Evolutionary conservation across 2,797 vertebrate species (phyloP), one percentile per base, ranked within the genome.

Genomic region (Coccyzus lansbergi): DNA sequence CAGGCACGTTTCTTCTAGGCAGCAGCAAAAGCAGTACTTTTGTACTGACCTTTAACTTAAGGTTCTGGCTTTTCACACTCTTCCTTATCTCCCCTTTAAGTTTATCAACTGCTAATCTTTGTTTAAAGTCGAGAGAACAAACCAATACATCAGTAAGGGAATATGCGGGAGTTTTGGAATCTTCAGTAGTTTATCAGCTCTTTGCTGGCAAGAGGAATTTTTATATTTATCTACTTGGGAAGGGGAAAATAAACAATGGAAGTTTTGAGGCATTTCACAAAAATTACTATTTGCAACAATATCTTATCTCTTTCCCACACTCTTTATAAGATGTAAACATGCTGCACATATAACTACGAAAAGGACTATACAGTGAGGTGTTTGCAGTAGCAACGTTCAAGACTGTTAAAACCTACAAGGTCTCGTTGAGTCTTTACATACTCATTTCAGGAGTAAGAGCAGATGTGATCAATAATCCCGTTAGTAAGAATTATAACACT

Each of bases 141-240:
- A 94, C 46, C 5, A 5, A 86, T 25, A 14, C 15, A 67, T 75
- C 92, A 65, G 51, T 68, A 21, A 24, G n/a, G 79, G 56, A 93
- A 94, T 80, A 68, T 89, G 56, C 44, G 70, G 51, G 83, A 92
- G 58, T 69, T 89, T 36, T 77, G 33, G 90, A 87, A 83, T 92
- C 91, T 92, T 81, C 56, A 53, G 22, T 49, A 89, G n/a, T 56
- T 86, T 76, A 94, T 92, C 80, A 92, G 12, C 62, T 92, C 53
- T 88, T 90, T 75, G 42, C 68, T 83, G 82, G n/a, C 33, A 93
- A 86, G n/a, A 84, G 31, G 71, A 78, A 69, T 68, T 88, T 64
- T 78, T 51, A 10, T 71, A 51, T 86, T 88, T 65, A 62, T 80
- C 80, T 80, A 3, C 53, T 82, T 40, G 40, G 10, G 14, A 70